Evolutionary conservation across 2,888 invertebrate genomes (phyloP).

Genomic region (Malachius bipustulatus): DNA sequence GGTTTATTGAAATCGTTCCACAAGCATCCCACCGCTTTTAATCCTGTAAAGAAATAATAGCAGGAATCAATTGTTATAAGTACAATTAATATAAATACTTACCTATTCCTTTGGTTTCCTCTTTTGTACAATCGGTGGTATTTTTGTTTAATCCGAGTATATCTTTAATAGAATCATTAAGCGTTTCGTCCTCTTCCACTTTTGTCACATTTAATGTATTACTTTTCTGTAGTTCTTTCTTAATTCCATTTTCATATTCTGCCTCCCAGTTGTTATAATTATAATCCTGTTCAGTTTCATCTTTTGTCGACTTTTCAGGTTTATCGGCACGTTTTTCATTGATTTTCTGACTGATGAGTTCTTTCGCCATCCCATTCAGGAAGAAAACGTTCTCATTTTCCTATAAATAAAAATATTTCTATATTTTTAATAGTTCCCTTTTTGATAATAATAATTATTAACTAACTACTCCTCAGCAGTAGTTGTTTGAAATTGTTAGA

Average conservation of each 20-base stretch:
- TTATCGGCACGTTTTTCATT: constrained; percentile 12
- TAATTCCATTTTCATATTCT: constrained; percentile 37
- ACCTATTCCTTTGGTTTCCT: constrained; percentile 39
- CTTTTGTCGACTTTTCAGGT: too few species aligned
- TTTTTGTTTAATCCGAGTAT: constrained; percentile 28
- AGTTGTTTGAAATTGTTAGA: too few species aligned
- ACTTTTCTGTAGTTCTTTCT: constrained; percentile 28
- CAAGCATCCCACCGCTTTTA: too few species aligned
- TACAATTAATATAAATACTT: too few species aligned
- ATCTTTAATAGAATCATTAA: constrained; percentile 31
- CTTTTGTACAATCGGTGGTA: constrained; percentile 41
- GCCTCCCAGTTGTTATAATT: constrained; percentile 36
- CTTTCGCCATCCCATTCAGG: constrained; percentile 16
- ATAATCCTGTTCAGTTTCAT: constrained; percentile 28
- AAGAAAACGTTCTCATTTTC: constrained; percentile 16
- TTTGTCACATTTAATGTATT: constrained; percentile 36
- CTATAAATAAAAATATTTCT: too few species aligned
- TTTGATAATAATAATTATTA: too few species aligned
- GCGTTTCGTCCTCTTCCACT: constrained; percentile 32
- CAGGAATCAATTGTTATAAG: too few species aligned
- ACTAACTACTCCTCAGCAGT: too few species aligned
- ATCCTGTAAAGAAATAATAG: too few species aligned
- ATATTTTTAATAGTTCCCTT: too few species aligned
- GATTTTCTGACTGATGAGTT: constrained; percentile 12
- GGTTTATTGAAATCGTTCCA: too few species aligned